A percentile compares a stretch with the other conserved stretches of the same genome.
phyloP scores from a whole-genome alignment of 1,140 invertebrate species.

The Ylistrum balloti region DNA sequence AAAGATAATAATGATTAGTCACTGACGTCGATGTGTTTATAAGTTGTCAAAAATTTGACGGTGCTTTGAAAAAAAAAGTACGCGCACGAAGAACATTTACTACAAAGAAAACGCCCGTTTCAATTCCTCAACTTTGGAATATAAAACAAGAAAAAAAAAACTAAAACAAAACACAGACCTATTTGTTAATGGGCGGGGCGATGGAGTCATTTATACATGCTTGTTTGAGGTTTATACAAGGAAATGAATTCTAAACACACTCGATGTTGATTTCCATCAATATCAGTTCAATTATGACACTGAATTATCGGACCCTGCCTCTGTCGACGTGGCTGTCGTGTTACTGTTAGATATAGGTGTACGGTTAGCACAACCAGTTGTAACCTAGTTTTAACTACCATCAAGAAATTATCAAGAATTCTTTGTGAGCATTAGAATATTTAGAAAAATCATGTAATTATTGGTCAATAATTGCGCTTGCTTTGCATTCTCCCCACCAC shows the following conservation, averaged over 20 bases:
- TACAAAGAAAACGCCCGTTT: not conserved
- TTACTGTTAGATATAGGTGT: too few relatives aligned
- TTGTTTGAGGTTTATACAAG: not conserved
- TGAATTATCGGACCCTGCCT: not conserved
- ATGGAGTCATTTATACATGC: too few relatives aligned
- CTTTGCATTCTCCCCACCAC: too few relatives aligned
- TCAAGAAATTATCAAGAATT: too few relatives aligned
- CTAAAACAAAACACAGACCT: too few relatives aligned
- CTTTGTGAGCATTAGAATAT: too few relatives aligned
- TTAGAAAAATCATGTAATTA: too few relatives aligned
- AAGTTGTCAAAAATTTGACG: not conserved
- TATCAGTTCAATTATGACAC: not conserved
- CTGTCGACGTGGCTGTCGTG: too few relatives aligned
- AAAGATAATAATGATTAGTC: not conserved
- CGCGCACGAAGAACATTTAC: not conserved
- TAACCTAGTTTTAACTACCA: too few relatives aligned
- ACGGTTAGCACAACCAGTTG: too few relatives aligned
- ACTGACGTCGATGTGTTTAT: not conserved
- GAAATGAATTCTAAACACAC: not conserved
- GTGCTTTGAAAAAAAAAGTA: not conserved
- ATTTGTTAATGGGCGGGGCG: not conserved
- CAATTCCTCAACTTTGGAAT: not conserved
- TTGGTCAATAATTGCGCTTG: too few relatives aligned
- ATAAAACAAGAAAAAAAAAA: not conserved
- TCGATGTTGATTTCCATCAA: not conserved